Evolutionary conservation across 2,113 vertebrate species (phyloP).

Genomic region (Cryptotis parvus): DNA sequence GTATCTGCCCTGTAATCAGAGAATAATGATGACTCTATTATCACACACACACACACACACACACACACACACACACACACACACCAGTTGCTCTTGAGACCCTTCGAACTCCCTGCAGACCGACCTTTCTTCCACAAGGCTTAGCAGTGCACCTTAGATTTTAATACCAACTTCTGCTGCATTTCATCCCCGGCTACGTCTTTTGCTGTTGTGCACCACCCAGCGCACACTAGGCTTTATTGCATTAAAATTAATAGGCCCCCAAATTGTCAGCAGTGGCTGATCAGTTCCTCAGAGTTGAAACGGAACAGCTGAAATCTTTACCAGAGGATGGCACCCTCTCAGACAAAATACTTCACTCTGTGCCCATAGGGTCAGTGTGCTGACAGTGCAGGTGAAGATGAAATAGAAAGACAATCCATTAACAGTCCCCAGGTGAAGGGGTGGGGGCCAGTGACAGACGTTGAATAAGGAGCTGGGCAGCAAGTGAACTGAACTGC

Average conservation of each 20-base stretch:
- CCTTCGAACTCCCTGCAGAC: neutral
- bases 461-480: fast-evolving
- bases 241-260: neutral
- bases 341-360: neutral
- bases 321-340: fast-evolving
- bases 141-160: neutral
- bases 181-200: neutral
- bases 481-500: neutral
- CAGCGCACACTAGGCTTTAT: constrained; percentile 65
- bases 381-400: neutral
- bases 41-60: no score
- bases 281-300: neutral
- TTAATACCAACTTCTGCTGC: neutral
- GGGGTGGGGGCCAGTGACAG: neutral
- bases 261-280: neutral
- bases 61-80: no score
- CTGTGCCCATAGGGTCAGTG: neutral
- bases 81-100: neutral
- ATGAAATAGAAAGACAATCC: neutral
- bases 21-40: neutral
- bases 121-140: fast-evolving
- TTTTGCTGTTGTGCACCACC: constrained; percentile 82
- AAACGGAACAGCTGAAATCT: neutral
- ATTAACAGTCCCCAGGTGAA: neutral
- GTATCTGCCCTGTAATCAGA: neutral